These are phyloP conservation scores for Patella ulyssiponensis DNA, from an alignment of 2,888 invertebrate genomes.

Conservation along the genomic window DNA sequence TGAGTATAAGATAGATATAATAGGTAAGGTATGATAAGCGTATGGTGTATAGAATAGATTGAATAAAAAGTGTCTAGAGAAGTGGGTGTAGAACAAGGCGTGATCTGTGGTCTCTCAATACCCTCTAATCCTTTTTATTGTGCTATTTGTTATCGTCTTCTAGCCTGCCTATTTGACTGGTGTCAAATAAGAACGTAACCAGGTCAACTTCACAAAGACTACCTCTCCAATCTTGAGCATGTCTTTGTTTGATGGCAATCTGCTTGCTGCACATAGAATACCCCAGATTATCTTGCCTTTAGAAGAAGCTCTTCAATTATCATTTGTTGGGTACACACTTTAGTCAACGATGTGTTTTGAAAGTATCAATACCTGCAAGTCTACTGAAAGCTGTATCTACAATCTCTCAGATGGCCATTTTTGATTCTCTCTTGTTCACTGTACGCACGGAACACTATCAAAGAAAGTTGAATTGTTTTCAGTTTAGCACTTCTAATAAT, in stretches of 20 bases:
- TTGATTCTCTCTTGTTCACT: slow-evolving; percentile 1
- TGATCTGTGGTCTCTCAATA: no score
- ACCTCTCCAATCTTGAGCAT: not conserved
- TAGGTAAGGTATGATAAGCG: no score
- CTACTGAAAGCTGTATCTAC: slow-evolving; percentile 1
- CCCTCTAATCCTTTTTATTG: no score
- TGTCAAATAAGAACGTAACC: no score
- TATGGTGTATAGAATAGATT: no score
- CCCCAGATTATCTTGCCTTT: not conserved
- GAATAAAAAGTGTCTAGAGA: no score
- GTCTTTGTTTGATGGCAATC: slow-evolving; percentile 1
- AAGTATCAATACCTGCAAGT: no score
- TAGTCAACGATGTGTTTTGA: not conserved
- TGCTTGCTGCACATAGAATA: not conserved
- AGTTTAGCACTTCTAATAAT: slow-evolving; percentile 8
- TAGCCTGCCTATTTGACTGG: no score
- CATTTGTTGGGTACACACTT: not conserved
- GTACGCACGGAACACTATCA: not conserved
- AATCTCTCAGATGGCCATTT: not conserved
- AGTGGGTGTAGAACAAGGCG: no score
- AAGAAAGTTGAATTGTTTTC: slow-evolving; percentile 2
- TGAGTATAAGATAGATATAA: no score
- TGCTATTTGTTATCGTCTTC: no score
- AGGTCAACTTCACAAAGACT: no score
- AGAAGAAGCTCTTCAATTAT: not conserved